Evolutionary conservation across 2,797 vertebrate genomes (phyloP).

Genomic region (Anabacerthia variegaticeps): DNA sequence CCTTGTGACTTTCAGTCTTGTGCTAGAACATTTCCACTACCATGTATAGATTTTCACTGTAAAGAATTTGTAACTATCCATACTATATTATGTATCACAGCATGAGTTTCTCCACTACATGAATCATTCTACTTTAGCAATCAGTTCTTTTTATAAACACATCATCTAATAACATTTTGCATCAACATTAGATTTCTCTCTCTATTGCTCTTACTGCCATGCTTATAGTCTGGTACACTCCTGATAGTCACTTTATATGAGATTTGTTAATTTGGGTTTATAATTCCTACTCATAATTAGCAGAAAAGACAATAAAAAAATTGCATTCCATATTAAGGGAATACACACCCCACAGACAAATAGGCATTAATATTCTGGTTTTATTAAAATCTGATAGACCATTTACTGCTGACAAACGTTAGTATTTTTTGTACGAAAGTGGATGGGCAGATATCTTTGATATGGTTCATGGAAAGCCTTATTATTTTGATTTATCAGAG

Average conservation of each 20-base stretch:
- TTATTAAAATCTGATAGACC: neutral
- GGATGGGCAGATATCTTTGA: slow-evolving; percentile 74
- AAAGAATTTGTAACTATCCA: neutral
- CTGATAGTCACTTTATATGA: neutral
- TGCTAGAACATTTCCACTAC: neutral
- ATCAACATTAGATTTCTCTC: neutral
- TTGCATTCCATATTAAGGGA: neutral
- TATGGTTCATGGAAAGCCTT: slow-evolving; percentile 49
- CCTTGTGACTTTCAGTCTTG: neutral
- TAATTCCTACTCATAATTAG: neutral
- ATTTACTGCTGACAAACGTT: neutral
- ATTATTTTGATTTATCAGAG: slow-evolving; percentile 51
- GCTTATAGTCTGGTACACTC: neutral
- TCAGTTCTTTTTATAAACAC: neutral
- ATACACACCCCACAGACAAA: neutral
- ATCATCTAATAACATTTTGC: neutral
- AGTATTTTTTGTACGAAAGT: slow-evolving; percentile 68
- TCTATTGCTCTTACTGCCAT: neutral
- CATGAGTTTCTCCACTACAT: neutral
- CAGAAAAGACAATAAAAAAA: neutral
- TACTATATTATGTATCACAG: neutral
- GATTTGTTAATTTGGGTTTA: neutral
- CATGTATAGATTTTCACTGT: neutral
- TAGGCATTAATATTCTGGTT: neutral
- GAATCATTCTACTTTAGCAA: neutral